Conservation (phyloP, 2,797 vertebrate species). For the Pipistrellus kuhlii region DNA sequence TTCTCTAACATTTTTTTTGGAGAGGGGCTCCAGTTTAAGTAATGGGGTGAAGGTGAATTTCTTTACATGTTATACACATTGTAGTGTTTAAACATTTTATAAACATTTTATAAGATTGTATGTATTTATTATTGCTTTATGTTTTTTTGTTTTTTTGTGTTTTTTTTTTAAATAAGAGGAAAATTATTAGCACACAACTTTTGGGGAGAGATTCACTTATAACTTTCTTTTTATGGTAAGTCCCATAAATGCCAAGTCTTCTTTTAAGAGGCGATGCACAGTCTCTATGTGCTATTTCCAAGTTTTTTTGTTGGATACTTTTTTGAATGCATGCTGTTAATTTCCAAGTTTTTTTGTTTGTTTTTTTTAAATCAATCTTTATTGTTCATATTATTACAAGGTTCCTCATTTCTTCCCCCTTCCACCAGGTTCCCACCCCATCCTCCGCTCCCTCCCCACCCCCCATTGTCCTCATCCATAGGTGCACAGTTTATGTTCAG, state of each 20-base stretch:
- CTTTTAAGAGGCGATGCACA: background rate
- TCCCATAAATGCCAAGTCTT: background rate
- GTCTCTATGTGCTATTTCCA: background rate
- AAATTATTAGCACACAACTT: background rate
- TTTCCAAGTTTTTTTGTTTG: background rate
- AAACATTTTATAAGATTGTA: background rate
- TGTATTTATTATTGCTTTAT: background rate
- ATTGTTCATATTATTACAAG: too few relatives aligned
- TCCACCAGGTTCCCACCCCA: too few relatives aligned
- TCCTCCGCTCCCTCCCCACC: too few relatives aligned
- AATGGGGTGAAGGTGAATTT: slow-evolving; percentile 15
- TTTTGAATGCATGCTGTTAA: background rate
- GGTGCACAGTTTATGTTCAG: too few relatives aligned
- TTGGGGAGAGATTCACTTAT: background rate
- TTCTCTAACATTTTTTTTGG: slow-evolving; percentile 17
- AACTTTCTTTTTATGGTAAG: slow-evolving; percentile 5
- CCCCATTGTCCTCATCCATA: too few relatives aligned
- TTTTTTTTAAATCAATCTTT: too few relatives aligned
- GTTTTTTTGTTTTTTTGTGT: background rate
- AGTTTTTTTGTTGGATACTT: background rate
- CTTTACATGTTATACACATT: background rate
- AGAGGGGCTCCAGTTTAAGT: background rate
- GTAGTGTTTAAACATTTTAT: slow-evolving; percentile 9
- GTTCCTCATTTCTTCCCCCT: too few relatives aligned
- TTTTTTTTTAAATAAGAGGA: background rate